phyloP scores from a whole-genome alignment of 2,113 vertebrate species.

The Reinhardtius hippoglossoides region DNA sequence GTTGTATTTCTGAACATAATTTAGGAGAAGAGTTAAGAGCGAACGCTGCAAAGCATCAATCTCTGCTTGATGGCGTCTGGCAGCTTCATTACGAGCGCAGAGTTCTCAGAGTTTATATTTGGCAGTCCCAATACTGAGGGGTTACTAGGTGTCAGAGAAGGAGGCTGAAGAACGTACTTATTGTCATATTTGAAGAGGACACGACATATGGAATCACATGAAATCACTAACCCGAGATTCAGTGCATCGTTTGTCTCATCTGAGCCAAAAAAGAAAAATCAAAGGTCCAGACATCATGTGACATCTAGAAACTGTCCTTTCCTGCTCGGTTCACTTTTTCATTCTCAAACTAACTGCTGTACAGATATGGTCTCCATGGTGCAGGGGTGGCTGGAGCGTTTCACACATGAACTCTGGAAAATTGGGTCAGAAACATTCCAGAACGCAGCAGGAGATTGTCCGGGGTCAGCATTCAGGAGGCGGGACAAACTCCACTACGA shows the following conservation, averaged over 20 bases:
- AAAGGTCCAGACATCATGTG: conserved; percentile 8
- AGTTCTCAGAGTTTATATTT: conserved; percentile 1
- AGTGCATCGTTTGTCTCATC: conserved; percentile 6
- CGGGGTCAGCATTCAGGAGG: too few relatives aligned
- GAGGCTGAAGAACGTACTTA: background rate
- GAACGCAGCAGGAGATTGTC: too few relatives aligned
- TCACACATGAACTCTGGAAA: too few relatives aligned
- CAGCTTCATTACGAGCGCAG: background rate
- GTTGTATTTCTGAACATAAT: background rate
- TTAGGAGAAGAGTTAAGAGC: background rate
- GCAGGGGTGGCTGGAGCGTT: too few relatives aligned
- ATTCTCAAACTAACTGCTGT: too few relatives aligned
- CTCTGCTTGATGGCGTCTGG: background rate
- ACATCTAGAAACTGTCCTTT: conserved; percentile 10
- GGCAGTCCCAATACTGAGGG: background rate
- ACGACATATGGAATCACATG: conserved; percentile 9
- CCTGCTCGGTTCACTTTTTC: too few relatives aligned
- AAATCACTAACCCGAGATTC: conserved; percentile 26
- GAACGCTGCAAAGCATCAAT: background rate
- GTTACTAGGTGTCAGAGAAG: background rate
- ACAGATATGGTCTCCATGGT: too few relatives aligned
- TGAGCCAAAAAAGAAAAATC: conserved; percentile 17
- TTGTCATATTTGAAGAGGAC: background rate
- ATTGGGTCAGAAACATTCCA: too few relatives aligned
- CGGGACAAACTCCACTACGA: too few relatives aligned